Percentiles rank a stretch among this genome's conserved stretches.
These are phyloP conservation scores for Coracopsis vasa DNA, from an alignment of 2,113 vertebrate species.

Conservation along the genomic window DNA sequence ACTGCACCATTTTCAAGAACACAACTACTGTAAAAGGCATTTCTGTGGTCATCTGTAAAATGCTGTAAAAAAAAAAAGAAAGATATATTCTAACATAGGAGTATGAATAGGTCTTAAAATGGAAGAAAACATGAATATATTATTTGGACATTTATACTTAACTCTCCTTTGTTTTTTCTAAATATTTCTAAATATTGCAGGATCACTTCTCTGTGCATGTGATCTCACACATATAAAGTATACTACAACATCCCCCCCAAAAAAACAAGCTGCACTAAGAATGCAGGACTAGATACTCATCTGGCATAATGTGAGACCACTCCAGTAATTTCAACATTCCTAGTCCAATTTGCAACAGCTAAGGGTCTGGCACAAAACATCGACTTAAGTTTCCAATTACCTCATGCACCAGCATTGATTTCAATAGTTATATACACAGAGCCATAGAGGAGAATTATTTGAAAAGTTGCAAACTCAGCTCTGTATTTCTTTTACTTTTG, in stretches of 20 bases:
- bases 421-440: conserved; percentile 28
- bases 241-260: background rate
- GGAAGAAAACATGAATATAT: background rate
- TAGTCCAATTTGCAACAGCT: conserved; percentile 54
- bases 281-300: conserved; percentile 42
- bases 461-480: conserved; percentile 58
- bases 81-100: fast-evolving
- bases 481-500: conserved; percentile 35
- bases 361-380: conserved; percentile 51
- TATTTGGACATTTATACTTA: background rate
- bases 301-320: conserved; percentile 31
- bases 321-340: conserved; percentile 53
- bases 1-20: background rate
- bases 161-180: background rate
- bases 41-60: background rate
- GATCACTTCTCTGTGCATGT: background rate
- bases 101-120: background rate
- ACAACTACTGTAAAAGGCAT: background rate
- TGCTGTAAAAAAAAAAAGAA: background rate
- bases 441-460: conserved; percentile 31
- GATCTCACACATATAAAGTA: background rate
- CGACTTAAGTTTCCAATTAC: conserved; percentile 58
- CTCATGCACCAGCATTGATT: conserved; percentile 53
- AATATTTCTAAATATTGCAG: background rate
- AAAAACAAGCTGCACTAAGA: conserved; percentile 25